Evolutionary conservation across 2,797 vertebrate genomes (phyloP), one percentile per base, ranked within the genome.

Genomic region (Diglossa cyanea): DNA sequence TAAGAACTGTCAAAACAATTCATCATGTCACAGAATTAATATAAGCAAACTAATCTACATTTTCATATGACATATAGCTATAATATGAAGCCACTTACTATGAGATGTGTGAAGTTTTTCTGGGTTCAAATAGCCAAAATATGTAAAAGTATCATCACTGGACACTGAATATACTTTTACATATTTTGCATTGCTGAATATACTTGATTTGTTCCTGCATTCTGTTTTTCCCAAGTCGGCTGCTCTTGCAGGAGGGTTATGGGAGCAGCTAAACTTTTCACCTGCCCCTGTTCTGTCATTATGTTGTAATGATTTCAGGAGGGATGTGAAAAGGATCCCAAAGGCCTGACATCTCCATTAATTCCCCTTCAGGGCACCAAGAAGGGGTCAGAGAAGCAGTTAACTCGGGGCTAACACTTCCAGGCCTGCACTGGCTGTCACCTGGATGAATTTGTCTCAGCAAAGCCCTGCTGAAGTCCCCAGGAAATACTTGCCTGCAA

Each of bases 221-320:
- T 73, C 51, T 75, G 24, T 78, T 92, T 86, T 73, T 40, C 28
- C 78, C 33, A 47, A 61, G 39, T 31, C 54, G 28, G 19, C 54
- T 90, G 53, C 68, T 75, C n/a, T 77, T 71, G 66, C 62, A 90
- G 47, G 17, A 62, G 31, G 58, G 30, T 75, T 93, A 61, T 31
- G 54, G 62, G 70, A 96, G 58, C 90, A 81, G 65, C 44, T 30
- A 72, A 80, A 45, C 62, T 95, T 92, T 73, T 93, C 73, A 66
- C 63, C 61, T 79, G 71, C 40, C 63, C 74, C 48, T 86, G 37
- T 87, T 91, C 67, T 82, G 63, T 87, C 75, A 63, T 87, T 45
- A 87, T n/a, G 19, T 35, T 94, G 75, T 82, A 87, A 89, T 85
- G 87, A 89, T 82, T 94, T 89, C 93, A 77, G 61, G 65, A 87